These are phyloP conservation scores for Pagetopsis macropterus DNA, from an alignment of 2,797 vertebrate genomes.

Conservation along the genomic window DNA sequence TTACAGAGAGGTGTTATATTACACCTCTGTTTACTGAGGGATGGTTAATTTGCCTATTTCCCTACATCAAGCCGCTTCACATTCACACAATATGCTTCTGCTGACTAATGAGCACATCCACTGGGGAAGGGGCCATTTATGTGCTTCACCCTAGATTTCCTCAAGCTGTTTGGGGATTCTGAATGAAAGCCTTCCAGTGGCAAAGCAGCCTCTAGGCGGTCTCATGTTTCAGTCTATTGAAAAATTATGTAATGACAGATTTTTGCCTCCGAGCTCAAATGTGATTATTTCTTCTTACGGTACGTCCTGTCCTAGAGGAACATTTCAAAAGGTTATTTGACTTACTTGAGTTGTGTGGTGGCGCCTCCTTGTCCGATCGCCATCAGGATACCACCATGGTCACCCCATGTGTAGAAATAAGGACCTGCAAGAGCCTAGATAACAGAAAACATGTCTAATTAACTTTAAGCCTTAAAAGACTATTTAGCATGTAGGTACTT, in stretches of 20 bases:
- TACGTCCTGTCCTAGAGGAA: background rate
- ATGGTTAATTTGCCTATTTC: conserved; percentile 8
- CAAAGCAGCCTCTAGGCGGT: background rate
- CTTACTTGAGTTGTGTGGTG: conserved; percentile 93
- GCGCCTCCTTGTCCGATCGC: conserved; percentile 91
- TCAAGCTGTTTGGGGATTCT: conserved; percentile 9
- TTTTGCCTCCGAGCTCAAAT: background rate
- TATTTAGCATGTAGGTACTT: background rate
- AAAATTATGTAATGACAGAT: background rate
- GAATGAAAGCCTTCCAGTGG: conserved; percentile 10
- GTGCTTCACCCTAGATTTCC: conserved; percentile 2
- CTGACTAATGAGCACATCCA: conserved; percentile 24
- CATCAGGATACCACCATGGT: conserved; percentile 95
- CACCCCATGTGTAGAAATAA: conserved; percentile 97
- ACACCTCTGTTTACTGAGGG: conserved; percentile 16
- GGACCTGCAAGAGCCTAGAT: conserved; percentile 92
- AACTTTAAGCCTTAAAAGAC: background rate
- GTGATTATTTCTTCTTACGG: background rate
- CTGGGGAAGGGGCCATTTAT: conserved; percentile 9
- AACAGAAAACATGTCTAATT: background rate
- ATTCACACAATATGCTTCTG: conserved; percentile 30
- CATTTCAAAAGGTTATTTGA: conserved; percentile 8
- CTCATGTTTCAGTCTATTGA: background rate
- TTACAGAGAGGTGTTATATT: conserved; percentile 18
- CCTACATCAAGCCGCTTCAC: conserved; percentile 10